Base-by-base conservation (phyloP, 2,113 vertebrate species). In the Coreoperca whiteheadi region DNA sequence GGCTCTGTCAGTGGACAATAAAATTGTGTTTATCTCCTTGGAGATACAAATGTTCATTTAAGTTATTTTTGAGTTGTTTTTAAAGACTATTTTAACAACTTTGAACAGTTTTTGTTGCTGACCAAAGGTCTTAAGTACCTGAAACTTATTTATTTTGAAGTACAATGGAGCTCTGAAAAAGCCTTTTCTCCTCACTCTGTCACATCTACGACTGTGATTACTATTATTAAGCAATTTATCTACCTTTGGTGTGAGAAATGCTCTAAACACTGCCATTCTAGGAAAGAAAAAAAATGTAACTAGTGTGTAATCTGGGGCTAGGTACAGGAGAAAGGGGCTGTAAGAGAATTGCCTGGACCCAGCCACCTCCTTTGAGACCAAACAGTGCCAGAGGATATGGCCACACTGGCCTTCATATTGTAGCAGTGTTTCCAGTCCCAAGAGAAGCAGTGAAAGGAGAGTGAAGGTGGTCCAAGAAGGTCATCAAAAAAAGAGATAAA, bases 401-500 rank as follows among this genome's bases (percentile, higher is more conserved):
- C n/a, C 16, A 51, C 48, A 32, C 53, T 74, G 32, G 61, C 63
- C 59, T 71, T 82, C 54, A 77, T 79, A 69, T 71, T 75, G 56
- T 77, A 63, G 59, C 74, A 30, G 34, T 77, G 23, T 61, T 65
- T 87, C 32, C 43, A 60, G 53, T 88, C 81, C 61, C 50, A 51
- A 21, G 74, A 66, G 61, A 73, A 61, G 64, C 21, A 37, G 68
- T 77, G 80, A 73, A 78, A 78, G 72, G 59, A 82, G 75, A 82
- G 64, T 73, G 78, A 88, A 77, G 79, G 82, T 86, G 69, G 70
- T 71, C 70, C 37, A 53, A 56, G 79, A 77, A 90, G 83, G 87
- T 87, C 85, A 88, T 87, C 88, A 81, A 83, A 73, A 88, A 88
- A 66, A 81, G 74, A 90, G 74, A 90, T 89, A 83, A 88, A 77